Conservation (phyloP, 1,140 invertebrate genomes). For the Saccostrea glomerata region DNA sequence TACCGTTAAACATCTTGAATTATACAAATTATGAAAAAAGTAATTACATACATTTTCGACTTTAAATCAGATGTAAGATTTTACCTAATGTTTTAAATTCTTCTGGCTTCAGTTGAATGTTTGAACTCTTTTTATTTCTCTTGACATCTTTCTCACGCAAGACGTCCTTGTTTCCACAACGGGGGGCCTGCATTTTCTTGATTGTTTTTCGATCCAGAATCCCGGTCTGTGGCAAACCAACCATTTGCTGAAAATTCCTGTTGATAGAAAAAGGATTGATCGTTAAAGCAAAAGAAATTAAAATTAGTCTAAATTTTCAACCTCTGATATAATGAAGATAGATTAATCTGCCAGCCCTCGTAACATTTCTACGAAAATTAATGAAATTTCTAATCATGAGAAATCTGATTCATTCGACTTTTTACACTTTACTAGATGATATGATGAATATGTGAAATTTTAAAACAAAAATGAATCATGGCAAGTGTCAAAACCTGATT, state of each 20-base stretch:
- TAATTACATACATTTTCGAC: no score
- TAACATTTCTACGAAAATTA: neutral
- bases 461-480: neutral
- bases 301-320: neutral
- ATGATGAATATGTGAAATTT: neutral
- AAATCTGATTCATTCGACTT: neutral
- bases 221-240: conserved; percentile 51
- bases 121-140: neutral
- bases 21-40: no score
- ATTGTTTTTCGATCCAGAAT: conserved; percentile 43
- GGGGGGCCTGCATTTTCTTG: conserved; percentile 49
- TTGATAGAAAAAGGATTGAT: neutral
- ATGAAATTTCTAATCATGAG: neutral
- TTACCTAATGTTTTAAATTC: conserved; percentile 28
- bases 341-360: neutral
- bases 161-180: conserved; percentile 54
- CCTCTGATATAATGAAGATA: neutral
- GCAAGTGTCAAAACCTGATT: neutral
- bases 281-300: neutral
- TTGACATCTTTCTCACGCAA: conserved; percentile 15
- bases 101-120: neutral
- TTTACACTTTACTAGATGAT: neutral
- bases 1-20: no score
- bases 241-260: conserved; percentile 54
- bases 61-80: neutral